Percentiles rank a stretch among this genome's conserved stretches.
Conservation (phyloP, 2,888 invertebrate genomes). For the Leucania comma region DNA sequence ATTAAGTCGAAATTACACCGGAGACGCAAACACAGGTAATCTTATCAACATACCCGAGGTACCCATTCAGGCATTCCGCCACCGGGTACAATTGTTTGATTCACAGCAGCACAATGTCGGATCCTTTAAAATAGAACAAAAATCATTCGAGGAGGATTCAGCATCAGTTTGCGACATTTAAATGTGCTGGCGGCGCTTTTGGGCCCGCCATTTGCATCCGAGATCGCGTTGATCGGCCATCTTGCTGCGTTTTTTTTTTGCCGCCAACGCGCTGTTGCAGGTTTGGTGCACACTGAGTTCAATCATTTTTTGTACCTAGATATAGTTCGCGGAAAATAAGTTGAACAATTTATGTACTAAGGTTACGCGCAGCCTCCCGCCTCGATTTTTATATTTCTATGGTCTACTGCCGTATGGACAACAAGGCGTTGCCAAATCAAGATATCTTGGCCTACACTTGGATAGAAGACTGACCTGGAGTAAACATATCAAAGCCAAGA, state of each 20-base stretch:
- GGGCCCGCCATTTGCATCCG: constrained; percentile 86
- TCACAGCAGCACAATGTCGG: constrained; percentile 71
- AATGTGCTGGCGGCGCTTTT: constrained; percentile 88
- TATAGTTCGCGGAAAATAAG: too few relatives aligned
- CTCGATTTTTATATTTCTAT: too few relatives aligned
- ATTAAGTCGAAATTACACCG: constrained; percentile 56
- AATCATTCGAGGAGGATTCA: constrained; percentile 74
- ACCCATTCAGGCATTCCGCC: constrained; percentile 68
- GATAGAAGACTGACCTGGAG: too few relatives aligned
- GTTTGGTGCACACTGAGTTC: constrained; percentile 62
- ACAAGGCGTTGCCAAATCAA: too few relatives aligned
- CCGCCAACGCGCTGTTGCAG: constrained; percentile 69
- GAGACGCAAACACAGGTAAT: constrained; percentile 57
- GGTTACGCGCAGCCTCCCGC: too few relatives aligned
- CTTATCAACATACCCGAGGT: constrained; percentile 65
- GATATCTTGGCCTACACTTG: too few relatives aligned
- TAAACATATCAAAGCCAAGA: too few relatives aligned
- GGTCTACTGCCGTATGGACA: too few relatives aligned
- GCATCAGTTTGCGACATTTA: constrained; percentile 85
- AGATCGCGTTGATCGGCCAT: constrained; percentile 86
- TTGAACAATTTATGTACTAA: too few relatives aligned
- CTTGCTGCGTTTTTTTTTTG: constrained; percentile 79
- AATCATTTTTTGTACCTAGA: background rate
- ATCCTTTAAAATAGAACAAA: constrained; percentile 86
- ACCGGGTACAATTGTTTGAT: constrained; percentile 71